Evolutionary conservation across 2,888 invertebrate genomes (phyloP), one percentile per base, ranked within the genome.

Genomic region (Scaptomyza parva): DNA sequence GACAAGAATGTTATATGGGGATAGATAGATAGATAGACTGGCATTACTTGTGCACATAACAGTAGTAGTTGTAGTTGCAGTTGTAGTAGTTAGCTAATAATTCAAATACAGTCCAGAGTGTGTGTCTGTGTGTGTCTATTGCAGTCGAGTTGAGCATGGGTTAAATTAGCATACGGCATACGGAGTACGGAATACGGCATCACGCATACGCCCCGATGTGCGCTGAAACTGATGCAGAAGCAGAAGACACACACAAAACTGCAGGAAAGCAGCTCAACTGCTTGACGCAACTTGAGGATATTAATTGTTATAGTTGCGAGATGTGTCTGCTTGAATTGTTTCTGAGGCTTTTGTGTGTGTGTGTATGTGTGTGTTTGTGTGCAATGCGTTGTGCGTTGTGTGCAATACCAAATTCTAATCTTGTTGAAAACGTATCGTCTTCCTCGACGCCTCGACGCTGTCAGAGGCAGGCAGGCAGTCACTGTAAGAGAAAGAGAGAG

Each of bases 401-500:
- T 79, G 79, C 87, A 86, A 75, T 37, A 17, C 81, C 63, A 71
- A 74, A 70, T 86, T 78, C 80, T 77, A 89, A 85, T 89, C 85
- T 76, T 89, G 89, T 86, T 89, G 89, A 89, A 88, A 89, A 81
- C 89, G 87, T 85, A 88, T 83, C 79, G 70, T 74, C 70, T 59
- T 66, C n/a, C n/a, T n/a, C n/a, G n/a, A n/a, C n/a, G 63, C 78
- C 78, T 45, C 45, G 74, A 45, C 77, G 63, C 78, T 85, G 80
- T 74, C 80, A 80, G 64, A 68, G 70, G 39, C 83, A 86, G 60
- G 11, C 14, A 44, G 11, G 5, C 14, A 28, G 12, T n/a, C n/a
- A n/a, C n/a, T n/a, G 14, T 6, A 44, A 67, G 66, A 35, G 26
- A 18, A 5, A 33, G 17, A 0, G 20, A 22, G 4, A 12, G 14